Base-by-base conservation (phyloP, 2,113 vertebrate species). In the Callipepla californica region DNA sequence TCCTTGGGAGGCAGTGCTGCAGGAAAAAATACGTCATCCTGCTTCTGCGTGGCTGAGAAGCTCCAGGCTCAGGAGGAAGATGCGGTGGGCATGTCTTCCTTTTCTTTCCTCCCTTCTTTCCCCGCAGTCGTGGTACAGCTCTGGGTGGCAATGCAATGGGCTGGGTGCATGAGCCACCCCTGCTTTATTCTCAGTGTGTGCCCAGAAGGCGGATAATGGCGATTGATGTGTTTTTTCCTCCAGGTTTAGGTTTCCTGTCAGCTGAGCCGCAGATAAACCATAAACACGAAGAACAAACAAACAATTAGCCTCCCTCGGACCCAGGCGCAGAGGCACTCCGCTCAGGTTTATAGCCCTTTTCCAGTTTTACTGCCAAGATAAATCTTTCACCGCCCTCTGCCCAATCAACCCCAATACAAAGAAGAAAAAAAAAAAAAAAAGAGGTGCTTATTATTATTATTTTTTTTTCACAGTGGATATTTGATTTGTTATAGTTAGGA, bases 281-380 rank as follows among this genome's bases (percentile, higher is more conserved):
- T 96, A 97, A 97, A 97, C 95, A 96, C 59, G 3, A 47, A 95
- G 94, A 96, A 94, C 96, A 96, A 96, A 96, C 96, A 96, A 96
- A 96, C 94, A 96, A 97, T 97, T 97, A 96, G 93, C 96, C 94
- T 95, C 96, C 94, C 93, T 87, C 67, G 36, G 95, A 96, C 93
- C 96, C 88, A 70, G 92, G 90, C 92, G 19, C 88, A 92, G 74
- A 95, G 94, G 74, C 93, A 90, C 76, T 95, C 89, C 22, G 73
- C 93, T 69, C 62, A 93, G 93, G 85, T 96, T 95, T 95, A 97
- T 95, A 90, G 90, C 92, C 94, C 91, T 95, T 96, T 96, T 72
- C 93, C 93, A 94, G 85, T 83, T 96, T 96, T 96, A 96, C 85
- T 94, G 76, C 94, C 48, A 6, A 85, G 89, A 96, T 95, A 96